Base-by-base conservation (phyloP, 1,140 invertebrate genomes). In the Drosophila funebris region DNA sequence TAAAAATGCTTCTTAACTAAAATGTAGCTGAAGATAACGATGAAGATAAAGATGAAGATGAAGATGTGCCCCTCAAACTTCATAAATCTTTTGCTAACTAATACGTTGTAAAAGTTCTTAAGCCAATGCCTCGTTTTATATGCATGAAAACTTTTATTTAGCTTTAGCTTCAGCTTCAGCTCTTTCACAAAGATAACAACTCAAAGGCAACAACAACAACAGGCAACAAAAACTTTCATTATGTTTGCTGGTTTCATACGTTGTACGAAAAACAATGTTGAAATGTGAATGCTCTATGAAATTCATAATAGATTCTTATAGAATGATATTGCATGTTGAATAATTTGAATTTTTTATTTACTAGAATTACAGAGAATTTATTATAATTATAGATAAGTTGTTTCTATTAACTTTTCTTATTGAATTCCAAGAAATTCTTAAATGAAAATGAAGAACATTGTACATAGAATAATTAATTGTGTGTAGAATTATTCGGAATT, bases 31-130 rank as follows among this genome's bases (percentile, higher is more conserved):
- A 64, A 73, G 78, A 53, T 63, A n/a, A n/a, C n/a, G n/a, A n/a
- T n/a, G n/a, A n/a, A 50, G 27, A 62, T 64, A 56, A 58, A 71
- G 74, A 50, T 56, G 37, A 14, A 46, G 52, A 70, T 58, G 54
- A 60, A 78, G 79, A 63, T 63, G 76, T 63, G 72, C 53, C 44
- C 53, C 53, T 14, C 37, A 84, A 85, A 76, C 83, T 88, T 88
- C 83, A 87, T 87, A 87, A 87, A 87, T 87, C 82, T 87, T 87
- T 61, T 70, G 72, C 80, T 69, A 79, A 83, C 63, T 76, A 83
- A 66, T 73, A 50, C 57, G 67, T 61, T 58, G 76, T 61, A 78
- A 87, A 85, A 85, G 62, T 81, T 87, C 58, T 54, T 50, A 85
- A 85, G 78, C 82, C 78, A 66, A 50, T 50, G 80, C 63, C 33